phyloP scores from a whole-genome alignment of 2,888 invertebrate species.

The Hydropsyche betteni region DNA sequence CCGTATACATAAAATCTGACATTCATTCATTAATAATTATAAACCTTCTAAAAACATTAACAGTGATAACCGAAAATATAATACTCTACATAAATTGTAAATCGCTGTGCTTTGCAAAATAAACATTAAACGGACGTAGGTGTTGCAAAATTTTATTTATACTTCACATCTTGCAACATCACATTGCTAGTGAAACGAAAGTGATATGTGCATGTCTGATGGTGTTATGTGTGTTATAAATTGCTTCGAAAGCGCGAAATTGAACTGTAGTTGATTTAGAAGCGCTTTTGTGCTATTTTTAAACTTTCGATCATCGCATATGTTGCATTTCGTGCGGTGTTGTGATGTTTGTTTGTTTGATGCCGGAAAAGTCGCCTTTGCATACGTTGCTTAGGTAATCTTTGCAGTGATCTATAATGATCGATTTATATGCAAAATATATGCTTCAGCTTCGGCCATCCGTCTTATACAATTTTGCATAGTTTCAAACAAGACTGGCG shows the following conservation, averaged over 20 bases:
- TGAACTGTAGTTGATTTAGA: too few species aligned
- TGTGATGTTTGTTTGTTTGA: too few species aligned
- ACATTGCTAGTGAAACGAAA: constrained; percentile 1
- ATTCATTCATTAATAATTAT: too few species aligned
- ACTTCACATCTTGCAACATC: background rate
- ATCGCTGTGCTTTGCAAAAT: background rate
- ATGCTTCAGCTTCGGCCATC: constrained; percentile 33
- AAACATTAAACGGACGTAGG: constrained; percentile 4
- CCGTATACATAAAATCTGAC: background rate
- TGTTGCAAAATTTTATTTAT: constrained; percentile 27
- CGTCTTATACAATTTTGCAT: constrained; percentile 25
- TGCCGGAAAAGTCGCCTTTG: background rate
- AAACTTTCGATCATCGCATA: too few species aligned
- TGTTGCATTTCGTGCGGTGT: too few species aligned
- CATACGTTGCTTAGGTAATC: constrained; percentile 29
- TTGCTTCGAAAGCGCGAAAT: too few species aligned
- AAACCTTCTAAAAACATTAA: too few species aligned
- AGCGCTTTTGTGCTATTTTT: too few species aligned
- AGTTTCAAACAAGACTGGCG: too few species aligned
- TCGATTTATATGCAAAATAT: constrained; percentile 41
- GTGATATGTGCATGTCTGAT: constrained; percentile 2
- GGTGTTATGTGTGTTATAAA: too few species aligned
- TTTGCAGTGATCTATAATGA: constrained; percentile 37
- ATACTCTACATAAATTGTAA: background rate
- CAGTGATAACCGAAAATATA: too few species aligned